Evolutionary conservation across 2,888 invertebrate genomes (phyloP).

Genomic region (Euzetes globulus): DNA sequence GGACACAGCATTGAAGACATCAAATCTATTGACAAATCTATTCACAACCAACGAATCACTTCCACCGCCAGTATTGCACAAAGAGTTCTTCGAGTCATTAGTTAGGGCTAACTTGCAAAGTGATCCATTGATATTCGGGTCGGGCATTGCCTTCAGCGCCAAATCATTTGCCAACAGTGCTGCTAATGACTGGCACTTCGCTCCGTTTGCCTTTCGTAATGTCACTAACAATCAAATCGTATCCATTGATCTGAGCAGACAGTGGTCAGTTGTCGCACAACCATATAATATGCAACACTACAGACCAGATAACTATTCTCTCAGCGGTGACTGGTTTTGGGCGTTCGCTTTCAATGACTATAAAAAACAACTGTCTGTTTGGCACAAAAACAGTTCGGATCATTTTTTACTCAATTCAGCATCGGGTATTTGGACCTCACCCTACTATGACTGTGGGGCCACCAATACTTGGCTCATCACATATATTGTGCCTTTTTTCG

Average conservation of each 20-base stretch:
- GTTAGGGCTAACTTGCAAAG: slow-evolving; percentile 39
- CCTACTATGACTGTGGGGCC: slow-evolving; percentile 39
- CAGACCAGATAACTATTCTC: neutral
- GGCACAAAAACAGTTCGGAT: slow-evolving; percentile 18
- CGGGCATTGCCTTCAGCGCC: slow-evolving; percentile 37
- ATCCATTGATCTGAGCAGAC: slow-evolving; percentile 2
- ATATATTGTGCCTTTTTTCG: slow-evolving; percentile 39
- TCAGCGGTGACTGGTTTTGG: slow-evolving; percentile 31
- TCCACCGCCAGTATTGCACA: slow-evolving; percentile 29
- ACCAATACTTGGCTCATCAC: slow-evolving; percentile 39
- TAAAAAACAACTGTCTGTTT: neutral
- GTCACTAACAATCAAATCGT: slow-evolving; percentile 15
- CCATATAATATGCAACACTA: neutral
- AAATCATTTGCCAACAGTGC: slow-evolving; percentile 15
- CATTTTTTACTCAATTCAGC: neutral
- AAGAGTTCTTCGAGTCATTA: slow-evolving; percentile 38
- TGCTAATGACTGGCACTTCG: slow-evolving; percentile 28
- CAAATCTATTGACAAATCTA: slow-evolving; percentile 35
- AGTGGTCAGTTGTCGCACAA: neutral
- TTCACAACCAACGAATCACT: slow-evolving; percentile 29
- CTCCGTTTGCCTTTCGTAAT: slow-evolving; percentile 34
- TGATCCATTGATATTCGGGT: slow-evolving; percentile 37
- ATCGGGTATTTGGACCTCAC: slow-evolving; percentile 38
- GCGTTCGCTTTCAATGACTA: slow-evolving; percentile 1
- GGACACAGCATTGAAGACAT: slow-evolving; percentile 30